phyloP scores from a whole-genome alignment of 2,888 invertebrate genomes.

The Pyrrhosoma nymphula region DNA sequence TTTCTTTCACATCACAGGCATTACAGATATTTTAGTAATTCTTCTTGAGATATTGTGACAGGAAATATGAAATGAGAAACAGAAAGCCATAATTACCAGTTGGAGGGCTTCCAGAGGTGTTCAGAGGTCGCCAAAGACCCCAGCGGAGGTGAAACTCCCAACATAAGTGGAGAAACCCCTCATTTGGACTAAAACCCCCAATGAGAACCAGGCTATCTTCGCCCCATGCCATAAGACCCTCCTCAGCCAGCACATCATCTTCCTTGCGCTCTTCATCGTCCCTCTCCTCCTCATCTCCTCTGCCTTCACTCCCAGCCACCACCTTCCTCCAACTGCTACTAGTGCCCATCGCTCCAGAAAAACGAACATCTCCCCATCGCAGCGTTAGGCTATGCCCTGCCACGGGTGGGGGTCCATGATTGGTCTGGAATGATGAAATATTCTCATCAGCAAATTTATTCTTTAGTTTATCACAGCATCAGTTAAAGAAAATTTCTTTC shows the following conservation, averaged over 20 bases:
- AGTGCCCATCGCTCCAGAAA: not conserved
- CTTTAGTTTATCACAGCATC: not conserved
- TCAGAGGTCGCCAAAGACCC: conserved; percentile 86
- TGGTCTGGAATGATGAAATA: conserved; percentile 74
- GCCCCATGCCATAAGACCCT: conserved; percentile 79
- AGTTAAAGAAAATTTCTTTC: no score
- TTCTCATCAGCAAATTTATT: no score
- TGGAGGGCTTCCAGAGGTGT: conserved; percentile 87
- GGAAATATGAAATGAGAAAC: no score
- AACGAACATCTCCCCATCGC: conserved; percentile 78
- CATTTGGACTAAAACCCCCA: conserved; percentile 90
- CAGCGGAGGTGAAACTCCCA: conserved; percentile 85
- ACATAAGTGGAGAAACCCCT: conserved; percentile 85
- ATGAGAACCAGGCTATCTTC: conserved; percentile 89
- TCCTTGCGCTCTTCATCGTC: not conserved
- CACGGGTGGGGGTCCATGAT: conserved; percentile 85
- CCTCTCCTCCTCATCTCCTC: conserved; percentile 19
- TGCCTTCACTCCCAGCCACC: conserved; percentile 10
- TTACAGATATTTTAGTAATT: no score
- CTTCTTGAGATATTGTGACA: no score
- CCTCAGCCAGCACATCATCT: conserved; percentile 73
- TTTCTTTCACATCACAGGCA: no score
- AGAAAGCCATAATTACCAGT: conserved; percentile 79
- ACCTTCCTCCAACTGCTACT: conserved; percentile 25
- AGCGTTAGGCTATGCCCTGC: conserved; percentile 94